Percentiles rank a stretch among this genome's conserved stretches.
Evolutionary conservation across 1,140 invertebrate species (phyloP).

Genomic region (Maconellicoccus hirsutus): DNA sequence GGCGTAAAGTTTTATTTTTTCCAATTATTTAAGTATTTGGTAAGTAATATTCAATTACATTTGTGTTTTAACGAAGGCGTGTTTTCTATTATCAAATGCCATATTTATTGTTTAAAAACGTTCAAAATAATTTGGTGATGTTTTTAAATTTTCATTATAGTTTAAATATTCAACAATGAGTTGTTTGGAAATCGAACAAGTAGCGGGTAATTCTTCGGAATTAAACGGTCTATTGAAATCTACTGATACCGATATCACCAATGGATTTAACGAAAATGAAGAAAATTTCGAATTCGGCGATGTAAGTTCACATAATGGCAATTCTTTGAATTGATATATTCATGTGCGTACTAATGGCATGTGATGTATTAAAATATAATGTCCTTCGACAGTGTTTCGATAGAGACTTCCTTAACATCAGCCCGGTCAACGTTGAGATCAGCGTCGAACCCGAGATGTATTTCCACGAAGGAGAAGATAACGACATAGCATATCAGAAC

Average conservation of each 20-base stretch:
- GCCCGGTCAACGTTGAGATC: not conserved
- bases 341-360: not conserved
- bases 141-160: not conserved
- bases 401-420: not conserved
- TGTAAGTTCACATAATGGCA: not conserved
- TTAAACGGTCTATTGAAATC: not conserved
- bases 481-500: not conserved
- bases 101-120: not conserved
- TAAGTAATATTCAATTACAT: not conserved
- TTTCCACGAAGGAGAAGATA: not conserved
- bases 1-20: not conserved
- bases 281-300: not conserved
- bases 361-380: not conserved
- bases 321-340: not conserved
- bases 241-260: not conserved
- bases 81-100: too few species aligned
- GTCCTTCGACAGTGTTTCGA: not conserved
- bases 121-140: not conserved
- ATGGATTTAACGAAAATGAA: not conserved
- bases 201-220: not conserved
- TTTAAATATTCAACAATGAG: not conserved
- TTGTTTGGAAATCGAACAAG: constrained; percentile 1
- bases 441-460: constrained; percentile 1
- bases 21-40: not conserved
- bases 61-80: not conserved